Base-by-base conservation (phyloP, 1,140 invertebrate species). In the Pogonomyrmex californicus region DNA sequence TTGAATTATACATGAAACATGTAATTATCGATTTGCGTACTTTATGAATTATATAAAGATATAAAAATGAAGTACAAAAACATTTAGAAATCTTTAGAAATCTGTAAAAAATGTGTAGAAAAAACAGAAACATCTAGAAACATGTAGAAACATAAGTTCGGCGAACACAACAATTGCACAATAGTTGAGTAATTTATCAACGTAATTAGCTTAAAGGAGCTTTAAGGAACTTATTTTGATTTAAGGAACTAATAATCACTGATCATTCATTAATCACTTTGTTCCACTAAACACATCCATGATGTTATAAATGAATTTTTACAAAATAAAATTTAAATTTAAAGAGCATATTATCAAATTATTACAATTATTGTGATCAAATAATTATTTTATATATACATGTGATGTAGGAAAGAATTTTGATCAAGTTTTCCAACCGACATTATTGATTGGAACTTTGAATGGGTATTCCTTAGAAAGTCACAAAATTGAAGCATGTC, bases 401-500 rank as follows among this genome's bases (percentile, higher is more conserved):
- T 23, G 36, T 49, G 44, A 77, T 93, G 62, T 71, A 95, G 94
- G 94, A 7, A 93, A 86, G 88, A 95, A 95, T 82, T 96, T 96
- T 91, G 95, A 95, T 33, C 95, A 95, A 87, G 87, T 96, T 47
- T 82, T 91, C 86, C 90, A 95, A 87, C 94, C 95, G 4, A 95
- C 95, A 0, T 90, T 94, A 60, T 92, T 96, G 56, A 91, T 94
- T 63, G 95, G 94, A 51, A 96, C 95, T 73, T 94, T 96, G 76
- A 95, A 96, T 91, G 95, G 94, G 68, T 91, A 95, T 88, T 94
- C 93, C 0, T 89, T 96, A 77, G 94, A 96, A 92, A 95, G 96
- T 14, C 94, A 96, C 90, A 91, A 92, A 75, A 93, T 95, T 36
- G 90, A 93, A 49, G 86, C 95, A 4, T 92, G 93, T 76, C 56